Conservation (phyloP, 1,140 invertebrate genomes). For the Drosophila insularis region DNA sequence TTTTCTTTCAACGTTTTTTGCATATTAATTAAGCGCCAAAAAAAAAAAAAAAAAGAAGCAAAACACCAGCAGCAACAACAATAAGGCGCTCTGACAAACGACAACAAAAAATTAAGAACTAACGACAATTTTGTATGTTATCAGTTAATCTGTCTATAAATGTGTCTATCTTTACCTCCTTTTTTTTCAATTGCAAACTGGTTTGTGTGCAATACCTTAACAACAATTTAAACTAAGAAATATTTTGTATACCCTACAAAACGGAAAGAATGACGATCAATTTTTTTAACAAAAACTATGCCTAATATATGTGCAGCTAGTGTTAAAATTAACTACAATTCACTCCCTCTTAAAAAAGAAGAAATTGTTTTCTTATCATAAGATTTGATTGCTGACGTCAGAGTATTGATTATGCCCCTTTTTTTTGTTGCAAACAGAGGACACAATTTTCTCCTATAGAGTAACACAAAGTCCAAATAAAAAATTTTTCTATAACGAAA, state of each 20-base stretch:
- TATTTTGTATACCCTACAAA: conserved; percentile 20
- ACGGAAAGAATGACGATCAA: no score
- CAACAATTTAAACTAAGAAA: conserved; percentile 26
- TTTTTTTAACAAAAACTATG: no score
- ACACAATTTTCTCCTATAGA: background rate
- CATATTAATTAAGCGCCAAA: conserved; percentile 81
- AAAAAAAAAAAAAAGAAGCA: conserved; percentile 13
- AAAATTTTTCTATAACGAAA: conserved; percentile 28
- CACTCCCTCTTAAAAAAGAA: background rate
- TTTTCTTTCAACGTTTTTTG: conserved; percentile 75
- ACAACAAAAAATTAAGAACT: conserved; percentile 27
- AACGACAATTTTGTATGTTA: conserved; percentile 74
- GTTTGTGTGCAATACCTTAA: conserved; percentile 58
- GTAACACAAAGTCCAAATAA: background rate
- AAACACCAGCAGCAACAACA: conserved; percentile 41
- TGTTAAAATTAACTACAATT: no score
- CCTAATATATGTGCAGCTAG: no score
- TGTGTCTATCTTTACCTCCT: conserved; percentile 30
- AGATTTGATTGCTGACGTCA: background rate
- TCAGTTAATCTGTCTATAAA: conserved; percentile 66
- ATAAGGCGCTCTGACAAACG: conserved; percentile 12
- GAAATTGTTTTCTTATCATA: no score
- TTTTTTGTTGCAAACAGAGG: background rate
- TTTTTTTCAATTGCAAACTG: conserved; percentile 59
- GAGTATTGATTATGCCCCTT: background rate